Evolutionary conservation across 2,113 vertebrate species (phyloP).

Genomic region (Sceloporus tristichus): DNA sequence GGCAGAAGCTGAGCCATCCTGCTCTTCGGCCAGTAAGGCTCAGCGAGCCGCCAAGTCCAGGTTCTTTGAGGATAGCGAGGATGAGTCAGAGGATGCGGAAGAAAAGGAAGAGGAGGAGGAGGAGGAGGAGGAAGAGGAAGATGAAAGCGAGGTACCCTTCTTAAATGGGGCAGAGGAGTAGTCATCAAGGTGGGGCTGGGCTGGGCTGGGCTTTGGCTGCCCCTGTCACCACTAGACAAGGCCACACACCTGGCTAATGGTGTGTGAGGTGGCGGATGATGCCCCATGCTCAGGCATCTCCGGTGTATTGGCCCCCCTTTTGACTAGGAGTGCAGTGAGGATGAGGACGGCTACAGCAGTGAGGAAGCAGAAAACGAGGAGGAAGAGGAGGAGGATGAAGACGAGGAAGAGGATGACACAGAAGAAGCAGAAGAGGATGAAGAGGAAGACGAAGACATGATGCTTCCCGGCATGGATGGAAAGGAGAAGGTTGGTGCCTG

Average conservation of each 20-base stretch:
- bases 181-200: not conserved
- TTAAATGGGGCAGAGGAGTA: conserved; percentile 52
- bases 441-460: conserved; percentile 87
- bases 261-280: not conserved
- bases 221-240: no score
- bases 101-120: conserved; percentile 87
- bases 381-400: conserved; percentile 82
- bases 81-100: conserved; percentile 93
- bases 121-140: conserved; percentile 65
- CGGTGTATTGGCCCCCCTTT: conserved; percentile 5
- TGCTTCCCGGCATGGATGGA: conserved; percentile 97
- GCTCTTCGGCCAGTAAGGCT: conserved; percentile 89
- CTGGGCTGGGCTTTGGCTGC: not conserved
- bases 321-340: conserved; percentile 91
- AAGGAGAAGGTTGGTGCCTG: conserved; percentile 90
- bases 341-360: conserved; percentile 85
- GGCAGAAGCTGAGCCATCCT: conserved; percentile 94
- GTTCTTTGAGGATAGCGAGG: conserved; percentile 98
- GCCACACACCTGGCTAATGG: no score
- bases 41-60: conserved; percentile 90
- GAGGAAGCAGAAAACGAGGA: conserved; percentile 87
- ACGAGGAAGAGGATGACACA: conserved; percentile 83
- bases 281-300: not conserved
- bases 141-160: conserved; percentile 62
- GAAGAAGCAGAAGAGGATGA: conserved; percentile 84